A percentile compares a stretch with the other conserved stretches of the same genome.
phyloP scores from a whole-genome alignment of 2,888 invertebrate genomes.

The Agrochola lychnidis region DNA sequence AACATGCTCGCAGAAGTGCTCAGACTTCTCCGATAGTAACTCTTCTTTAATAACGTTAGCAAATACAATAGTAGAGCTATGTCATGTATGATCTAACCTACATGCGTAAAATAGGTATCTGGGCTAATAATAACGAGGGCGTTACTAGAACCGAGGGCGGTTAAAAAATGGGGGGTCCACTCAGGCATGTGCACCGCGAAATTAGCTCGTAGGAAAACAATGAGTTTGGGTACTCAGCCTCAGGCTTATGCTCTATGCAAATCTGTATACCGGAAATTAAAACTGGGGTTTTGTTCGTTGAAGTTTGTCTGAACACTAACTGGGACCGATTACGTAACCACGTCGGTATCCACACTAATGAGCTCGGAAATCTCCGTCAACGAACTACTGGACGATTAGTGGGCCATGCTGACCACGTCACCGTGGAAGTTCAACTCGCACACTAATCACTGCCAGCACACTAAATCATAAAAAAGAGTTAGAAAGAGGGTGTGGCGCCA shows the following conservation, averaged over 20 bases:
- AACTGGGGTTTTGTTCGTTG: constrained; percentile 43
- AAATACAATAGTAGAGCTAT: constrained; percentile 1
- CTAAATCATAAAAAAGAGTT: constrained; percentile 47
- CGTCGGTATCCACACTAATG: constrained; percentile 56
- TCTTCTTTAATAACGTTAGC: constrained; percentile 18
- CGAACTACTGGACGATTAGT: constrained; percentile 54
- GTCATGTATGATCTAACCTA: constrained; percentile 11
- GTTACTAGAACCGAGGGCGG: constrained; percentile 57
- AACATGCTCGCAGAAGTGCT: constrained; percentile 21
- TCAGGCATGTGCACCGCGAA: constrained; percentile 70
- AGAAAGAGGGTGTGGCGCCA: constrained; percentile 48
- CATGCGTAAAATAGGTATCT: constrained; percentile 39
- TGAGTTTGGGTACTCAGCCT: constrained; percentile 62
- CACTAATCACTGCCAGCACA: constrained; percentile 47
- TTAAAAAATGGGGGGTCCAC: constrained; percentile 62
- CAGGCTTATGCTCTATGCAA: constrained; percentile 46
- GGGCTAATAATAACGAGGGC: constrained; percentile 64
- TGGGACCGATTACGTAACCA: constrained; percentile 53
- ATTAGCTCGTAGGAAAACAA: constrained; percentile 72
- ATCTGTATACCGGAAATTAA: constrained; percentile 59
- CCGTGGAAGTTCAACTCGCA: constrained; percentile 32
- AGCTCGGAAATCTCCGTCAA: constrained; percentile 54
- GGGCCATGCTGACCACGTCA: constrained; percentile 37
- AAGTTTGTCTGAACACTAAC: constrained; percentile 22
- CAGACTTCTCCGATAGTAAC: constrained; percentile 19